Evolutionary conservation across 1,140 invertebrate species (phyloP), one percentile per base, ranked within the genome.

Genomic region (Neodiprion lecontei): DNA sequence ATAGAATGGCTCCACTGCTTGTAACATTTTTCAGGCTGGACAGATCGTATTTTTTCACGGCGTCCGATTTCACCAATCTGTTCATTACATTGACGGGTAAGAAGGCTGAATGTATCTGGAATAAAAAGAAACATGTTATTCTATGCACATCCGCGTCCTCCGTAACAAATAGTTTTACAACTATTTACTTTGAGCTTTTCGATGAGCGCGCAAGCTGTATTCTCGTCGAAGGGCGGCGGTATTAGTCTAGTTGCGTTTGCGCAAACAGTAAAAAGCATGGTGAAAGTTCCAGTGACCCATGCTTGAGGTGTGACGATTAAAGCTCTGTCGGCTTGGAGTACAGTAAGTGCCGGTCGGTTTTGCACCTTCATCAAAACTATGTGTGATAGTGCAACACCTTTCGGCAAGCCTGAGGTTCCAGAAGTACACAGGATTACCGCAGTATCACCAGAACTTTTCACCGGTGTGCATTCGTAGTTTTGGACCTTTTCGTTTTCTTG

Each of bases 211-310:
- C 91, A 85, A 67, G 88, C 91, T 9, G 84, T 79, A 9, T 89
- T 78, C 48, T 88, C 86, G 5, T 92, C 89, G 82, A 91, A 93
- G 28, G 87, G 82, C 9, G 89, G 87, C 40, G 91, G 75, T 0
- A 89, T 81, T 0, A 92, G 74, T 3, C 87, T 79, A 65, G 85
- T 88, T 1, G 78, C 75, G 0, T 87, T 86, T 17, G 79, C 75
- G 5, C 78, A 50, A 10, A 92, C 11, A 5, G 50, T 67, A 9
- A 77, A 72, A 0, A 85, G 5, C 1, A 77, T 76, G 1, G 78
- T 1, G 0, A 76, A 0, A 0, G 65, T 49, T 2, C 77, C 78
- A 50, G 79, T 80, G 1, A 82, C 74, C 83, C 83, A 84, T 9
- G 75, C 79, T 67, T 81, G 74, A 1, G 81, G 77, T 9, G 83